A percentile compares a stretch with the other conserved stretches of the same genome.
These are phyloP conservation scores for Zaprionus vittiger DNA, from an alignment of 1,140 invertebrate species.

Conservation along the genomic window DNA sequence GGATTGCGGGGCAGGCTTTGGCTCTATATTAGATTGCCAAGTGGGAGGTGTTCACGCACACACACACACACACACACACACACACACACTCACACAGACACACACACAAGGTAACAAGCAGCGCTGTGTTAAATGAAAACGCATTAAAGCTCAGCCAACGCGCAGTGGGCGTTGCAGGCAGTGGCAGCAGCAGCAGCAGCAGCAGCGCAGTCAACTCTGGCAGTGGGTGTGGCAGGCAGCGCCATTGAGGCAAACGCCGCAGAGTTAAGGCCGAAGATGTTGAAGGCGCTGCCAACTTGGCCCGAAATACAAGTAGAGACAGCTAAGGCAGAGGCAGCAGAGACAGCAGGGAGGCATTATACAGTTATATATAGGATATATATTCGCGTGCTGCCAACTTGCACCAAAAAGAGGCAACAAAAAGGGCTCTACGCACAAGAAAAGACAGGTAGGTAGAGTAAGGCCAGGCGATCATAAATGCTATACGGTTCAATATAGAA, in stretches of 20 bases:
- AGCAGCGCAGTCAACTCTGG: slow-evolving; percentile 13
- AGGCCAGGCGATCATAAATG: too few relatives aligned
- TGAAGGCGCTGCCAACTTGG: slow-evolving; percentile 17
- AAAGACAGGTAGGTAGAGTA: too few relatives aligned
- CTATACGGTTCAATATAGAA: too few relatives aligned
- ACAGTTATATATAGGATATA: too few relatives aligned
- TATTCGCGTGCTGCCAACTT: slow-evolving; percentile 32
- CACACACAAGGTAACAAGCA: slow-evolving; percentile 59
- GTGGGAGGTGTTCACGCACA: slow-evolving; percentile 78
- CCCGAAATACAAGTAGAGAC: too few relatives aligned
- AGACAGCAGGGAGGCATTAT: too few relatives aligned
- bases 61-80: slow-evolving; percentile 31
- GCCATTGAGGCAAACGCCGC: slow-evolving; percentile 46
- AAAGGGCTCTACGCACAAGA: not conserved
- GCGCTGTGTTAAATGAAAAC: slow-evolving; percentile 76
- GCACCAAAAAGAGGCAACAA: not conserved
- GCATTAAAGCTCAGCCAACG: slow-evolving; percentile 77
- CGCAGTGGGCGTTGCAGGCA: slow-evolving; percentile 69
- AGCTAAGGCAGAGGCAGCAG: too few relatives aligned
- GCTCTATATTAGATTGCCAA: slow-evolving; percentile 78
- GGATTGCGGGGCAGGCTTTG: not conserved
- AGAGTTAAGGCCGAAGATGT: slow-evolving; percentile 24
- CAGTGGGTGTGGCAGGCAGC: slow-evolving; percentile 55
- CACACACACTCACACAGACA: not conserved
- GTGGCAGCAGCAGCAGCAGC: slow-evolving; percentile 31